These are phyloP conservation scores for Caranx melampygus DNA, from an alignment of 2,113 vertebrate species.

Conservation along the genomic window DNA sequence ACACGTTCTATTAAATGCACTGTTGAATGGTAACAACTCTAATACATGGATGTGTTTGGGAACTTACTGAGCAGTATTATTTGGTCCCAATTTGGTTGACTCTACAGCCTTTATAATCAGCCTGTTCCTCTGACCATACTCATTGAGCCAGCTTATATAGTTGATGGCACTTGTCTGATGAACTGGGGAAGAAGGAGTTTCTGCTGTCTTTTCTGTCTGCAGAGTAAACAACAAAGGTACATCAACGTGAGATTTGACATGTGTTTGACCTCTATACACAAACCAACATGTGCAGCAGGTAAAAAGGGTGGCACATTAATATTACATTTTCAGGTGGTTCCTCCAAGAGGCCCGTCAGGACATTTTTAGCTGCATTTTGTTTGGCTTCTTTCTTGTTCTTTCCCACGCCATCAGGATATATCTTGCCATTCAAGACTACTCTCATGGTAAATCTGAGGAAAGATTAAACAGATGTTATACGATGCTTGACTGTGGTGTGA, in stretches of 20 bases:
- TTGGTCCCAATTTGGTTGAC: background rate
- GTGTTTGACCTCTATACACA: background rate
- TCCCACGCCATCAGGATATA: constrained; percentile 71
- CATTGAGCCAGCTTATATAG: constrained; percentile 78
- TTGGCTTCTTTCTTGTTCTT: constrained; percentile 81
- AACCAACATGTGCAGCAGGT: background rate
- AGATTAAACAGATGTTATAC: background rate
- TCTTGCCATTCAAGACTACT: constrained; percentile 60
- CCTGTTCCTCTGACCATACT: constrained; percentile 66
- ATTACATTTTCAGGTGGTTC: constrained; percentile 47
- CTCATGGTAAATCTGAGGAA: constrained; percentile 70
- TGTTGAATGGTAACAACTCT: background rate
- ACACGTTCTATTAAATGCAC: background rate
- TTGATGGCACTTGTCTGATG: constrained; percentile 40
- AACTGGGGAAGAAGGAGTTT: background rate
- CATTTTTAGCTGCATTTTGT: constrained; percentile 79
- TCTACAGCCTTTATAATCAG: constrained; percentile 12
- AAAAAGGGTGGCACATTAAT: background rate
- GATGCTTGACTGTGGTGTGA: background rate
- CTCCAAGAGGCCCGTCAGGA: constrained; percentile 21
- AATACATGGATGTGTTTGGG: background rate
- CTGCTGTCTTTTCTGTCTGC: constrained; percentile 37
- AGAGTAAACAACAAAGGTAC: constrained; percentile 9
- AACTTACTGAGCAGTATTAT: constrained; percentile 50
- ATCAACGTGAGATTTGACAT: background rate